Evolutionary conservation across 2,113 vertebrate species (phyloP), one percentile per base, ranked within the genome.

Genomic region (Alligator mississippiensis): DNA sequence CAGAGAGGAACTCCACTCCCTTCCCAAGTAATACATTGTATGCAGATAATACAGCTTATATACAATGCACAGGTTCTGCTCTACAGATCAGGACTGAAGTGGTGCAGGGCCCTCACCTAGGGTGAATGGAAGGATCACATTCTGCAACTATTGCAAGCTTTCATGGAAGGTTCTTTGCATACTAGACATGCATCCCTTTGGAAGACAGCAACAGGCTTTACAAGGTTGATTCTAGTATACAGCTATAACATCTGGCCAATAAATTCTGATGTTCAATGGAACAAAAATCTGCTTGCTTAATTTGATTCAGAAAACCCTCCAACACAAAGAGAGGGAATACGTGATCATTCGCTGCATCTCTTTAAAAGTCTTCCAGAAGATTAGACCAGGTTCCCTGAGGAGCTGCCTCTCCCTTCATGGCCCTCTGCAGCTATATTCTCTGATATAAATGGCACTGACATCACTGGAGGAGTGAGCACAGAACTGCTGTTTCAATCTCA

Each of bases 351-450:
- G 0, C 58, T 94, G 93, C 62, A 75, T 18, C n/a, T 82, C 6
- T 82, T 19, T 66, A 27, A 2, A 2, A 82, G 82, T 47, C 27
- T 96, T 87, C 76, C 72, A 38, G 75, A 87, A 34, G 47, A 62
- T 9, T 80, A 47, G 77, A 92, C 63, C 14, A 18, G 58, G 58
- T 87, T 93, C 68, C 74, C 1, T 1, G 16, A 92, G 84, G 28
- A 87, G 11, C 25, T 78, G 11, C 16, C 90, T 91, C 17, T 90
- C 84, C 75, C 77, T 93, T 24, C 38, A 61, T 3, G 11, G 22
- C 70, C 28, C 0, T 0, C 30, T 38, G 10, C 22, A 82, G 28
- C 88, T 93, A 81, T 5, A 3, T 34, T 55, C 59, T 75, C 47
- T 6, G 9, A 8, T 61, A 0, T 3, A 22, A 11, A 38, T 28